phyloP scores from a whole-genome alignment of 2,113 vertebrate genomes.

The Laticauda laticaudata region DNA sequence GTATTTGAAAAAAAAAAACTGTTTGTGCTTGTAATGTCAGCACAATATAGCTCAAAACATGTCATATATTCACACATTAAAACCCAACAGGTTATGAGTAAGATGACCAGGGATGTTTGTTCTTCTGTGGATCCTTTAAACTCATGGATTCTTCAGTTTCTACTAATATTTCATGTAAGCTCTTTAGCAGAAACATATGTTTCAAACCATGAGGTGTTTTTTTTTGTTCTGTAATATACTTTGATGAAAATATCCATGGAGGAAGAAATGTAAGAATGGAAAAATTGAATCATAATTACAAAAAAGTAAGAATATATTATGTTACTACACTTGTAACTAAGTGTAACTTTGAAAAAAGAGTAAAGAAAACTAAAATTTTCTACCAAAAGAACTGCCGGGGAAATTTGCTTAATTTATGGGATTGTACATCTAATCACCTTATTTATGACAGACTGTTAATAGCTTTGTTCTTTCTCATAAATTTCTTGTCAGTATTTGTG shows the following conservation, averaged over 20 bases:
- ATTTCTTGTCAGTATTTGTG: slow-evolving; percentile 62
- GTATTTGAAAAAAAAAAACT: slow-evolving; percentile 66
- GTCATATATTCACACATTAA: slow-evolving; percentile 61
- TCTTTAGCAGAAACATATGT: not conserved
- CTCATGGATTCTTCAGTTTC: slow-evolving; percentile 11
- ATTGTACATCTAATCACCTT: slow-evolving; percentile 61
- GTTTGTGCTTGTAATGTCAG: slow-evolving; percentile 64
- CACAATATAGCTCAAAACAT: slow-evolving; percentile 59
- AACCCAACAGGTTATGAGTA: slow-evolving; percentile 59
- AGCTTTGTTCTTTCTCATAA: slow-evolving; percentile 56
- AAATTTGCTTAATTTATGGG: slow-evolving; percentile 28
- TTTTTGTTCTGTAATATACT: not conserved
- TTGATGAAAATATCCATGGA: not conserved
- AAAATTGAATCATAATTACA: not conserved
- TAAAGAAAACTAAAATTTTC: slow-evolving; percentile 48
- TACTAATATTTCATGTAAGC: not conserved
- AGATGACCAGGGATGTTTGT: slow-evolving; percentile 55
- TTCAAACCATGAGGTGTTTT: not conserved
- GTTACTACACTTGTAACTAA: slow-evolving; percentile 2
- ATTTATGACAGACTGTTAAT: slow-evolving; percentile 58
- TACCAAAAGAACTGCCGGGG: slow-evolving; percentile 30
- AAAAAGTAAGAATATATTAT: not conserved
- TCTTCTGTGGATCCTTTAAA: slow-evolving; percentile 25
- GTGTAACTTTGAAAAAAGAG: slow-evolving; percentile 23
- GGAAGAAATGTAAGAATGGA: slow-evolving; percentile 1